Percentiles rank a stretch among this genome's conserved stretches.
phyloP scores from a whole-genome alignment of 2,888 invertebrate genomes.

The Eupithecia subumbrata region DNA sequence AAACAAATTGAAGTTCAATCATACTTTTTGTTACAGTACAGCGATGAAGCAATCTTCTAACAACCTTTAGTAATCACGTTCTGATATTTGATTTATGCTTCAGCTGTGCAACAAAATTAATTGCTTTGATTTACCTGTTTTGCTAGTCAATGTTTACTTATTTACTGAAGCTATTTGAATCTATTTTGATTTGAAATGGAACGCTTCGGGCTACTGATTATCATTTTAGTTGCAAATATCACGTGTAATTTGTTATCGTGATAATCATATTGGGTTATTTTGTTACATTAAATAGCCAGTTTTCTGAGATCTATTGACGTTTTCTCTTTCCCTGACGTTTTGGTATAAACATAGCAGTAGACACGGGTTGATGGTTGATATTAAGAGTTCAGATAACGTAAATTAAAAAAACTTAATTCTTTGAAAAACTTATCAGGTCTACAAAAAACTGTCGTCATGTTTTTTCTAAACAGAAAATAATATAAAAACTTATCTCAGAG shows the following conservation, averaged over 20 bases:
- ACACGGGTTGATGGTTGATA: background rate
- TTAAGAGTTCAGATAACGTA: background rate
- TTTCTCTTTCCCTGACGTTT: background rate
- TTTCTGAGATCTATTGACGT: background rate
- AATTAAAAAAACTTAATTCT: background rate
- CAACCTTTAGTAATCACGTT: background rate
- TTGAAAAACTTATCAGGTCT: background rate
- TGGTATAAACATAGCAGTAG: background rate
- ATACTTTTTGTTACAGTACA: slow-evolving; percentile 4
- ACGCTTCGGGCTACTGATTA: slow-evolving; percentile 2
- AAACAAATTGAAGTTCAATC: slow-evolving; percentile 9
- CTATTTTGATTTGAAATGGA: slow-evolving; percentile 16
- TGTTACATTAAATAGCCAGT: background rate
- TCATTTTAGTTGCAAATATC: slow-evolving; percentile 1
- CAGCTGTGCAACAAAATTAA: slow-evolving; percentile 24
- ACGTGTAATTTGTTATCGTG: background rate
- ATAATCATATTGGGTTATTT: background rate
- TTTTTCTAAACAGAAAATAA: background rate
- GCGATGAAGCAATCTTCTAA: background rate
- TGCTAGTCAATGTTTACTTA: slow-evolving; percentile 31
- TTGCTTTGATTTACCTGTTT: slow-evolving; percentile 22
- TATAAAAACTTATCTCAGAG: background rate
- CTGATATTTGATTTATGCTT: slow-evolving; percentile 21
- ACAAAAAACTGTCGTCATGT: background rate
- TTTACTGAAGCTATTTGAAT: slow-evolving; percentile 13